A percentile compares a stretch with the other conserved stretches of the same genome.
Conservation (phyloP, 1,140 invertebrate genomes). For the Drosophila simulans region DNA sequence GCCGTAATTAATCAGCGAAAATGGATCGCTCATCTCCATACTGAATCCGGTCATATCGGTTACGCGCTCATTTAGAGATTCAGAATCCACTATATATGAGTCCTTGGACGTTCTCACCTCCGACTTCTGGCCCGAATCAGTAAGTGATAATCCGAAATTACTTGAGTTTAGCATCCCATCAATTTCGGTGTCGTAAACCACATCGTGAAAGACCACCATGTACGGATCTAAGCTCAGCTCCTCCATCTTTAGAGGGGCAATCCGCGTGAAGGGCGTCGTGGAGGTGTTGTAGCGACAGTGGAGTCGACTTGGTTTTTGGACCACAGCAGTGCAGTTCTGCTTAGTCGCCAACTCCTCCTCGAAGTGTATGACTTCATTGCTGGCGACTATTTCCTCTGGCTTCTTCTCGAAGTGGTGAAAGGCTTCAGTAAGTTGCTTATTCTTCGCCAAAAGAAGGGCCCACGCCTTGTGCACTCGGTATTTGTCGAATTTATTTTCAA, state of each 20-base stretch:
- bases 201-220: slow-evolving; percentile 95
- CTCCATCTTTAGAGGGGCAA: slow-evolving; percentile 96
- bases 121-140: slow-evolving; percentile 90
- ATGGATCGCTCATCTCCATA: slow-evolving; percentile 86
- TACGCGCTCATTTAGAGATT: slow-evolving; percentile 90
- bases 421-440: not conserved
- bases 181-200: slow-evolving; percentile 95
- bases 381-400: not conserved
- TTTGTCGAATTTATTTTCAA: not conserved
- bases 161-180: slow-evolving; percentile 90
- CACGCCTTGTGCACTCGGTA: not conserved
- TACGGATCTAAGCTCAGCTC: slow-evolving; percentile 92
- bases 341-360: not conserved
- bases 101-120: slow-evolving; percentile 95
- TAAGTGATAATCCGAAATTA: slow-evolving; percentile 92
- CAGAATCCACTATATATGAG: slow-evolving; percentile 85
- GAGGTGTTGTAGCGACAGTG: slow-evolving; percentile 91
- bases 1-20: slow-evolving; percentile 88
- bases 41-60: slow-evolving; percentile 88
- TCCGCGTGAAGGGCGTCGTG: slow-evolving; percentile 89
- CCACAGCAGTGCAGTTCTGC: not conserved
- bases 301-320: slow-evolving; percentile 83
- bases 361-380: not conserved
- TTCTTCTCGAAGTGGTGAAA: not conserved
- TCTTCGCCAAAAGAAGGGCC: slow-evolving; percentile 1